phyloP scores from a whole-genome alignment of 2,888 invertebrate species.

The Stenoptilia bipunctidactyla region DNA sequence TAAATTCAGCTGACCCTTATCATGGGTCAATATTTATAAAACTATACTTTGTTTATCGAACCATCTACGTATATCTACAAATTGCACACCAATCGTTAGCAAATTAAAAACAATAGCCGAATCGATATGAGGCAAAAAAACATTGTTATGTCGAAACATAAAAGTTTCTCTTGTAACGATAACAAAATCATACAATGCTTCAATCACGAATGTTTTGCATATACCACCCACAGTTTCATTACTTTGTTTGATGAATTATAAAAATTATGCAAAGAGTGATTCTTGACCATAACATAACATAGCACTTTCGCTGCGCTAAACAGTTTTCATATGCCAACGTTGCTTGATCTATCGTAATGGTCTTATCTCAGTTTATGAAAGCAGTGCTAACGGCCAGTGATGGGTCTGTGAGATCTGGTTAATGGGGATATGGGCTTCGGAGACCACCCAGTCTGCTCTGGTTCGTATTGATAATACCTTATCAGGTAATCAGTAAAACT shows the following conservation, averaged over 20 bases:
- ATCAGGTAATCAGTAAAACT: no score
- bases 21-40: no score
- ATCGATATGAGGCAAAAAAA: background rate
- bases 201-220: constrained; percentile 4
- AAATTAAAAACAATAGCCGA: background rate
- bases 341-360: background rate
- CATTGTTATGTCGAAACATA: constrained; percentile 5
- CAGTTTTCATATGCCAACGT: background rate
- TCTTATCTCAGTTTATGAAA: background rate
- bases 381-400: background rate
- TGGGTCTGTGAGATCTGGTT: background rate
- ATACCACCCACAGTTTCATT: constrained; percentile 46
- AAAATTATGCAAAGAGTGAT: constrained; percentile 46
- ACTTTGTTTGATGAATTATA: constrained; percentile 44
- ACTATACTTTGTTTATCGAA: no score
- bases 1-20: no score
- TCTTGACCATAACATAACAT: no score
- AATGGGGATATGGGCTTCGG: background rate
- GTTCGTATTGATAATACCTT: background rate
- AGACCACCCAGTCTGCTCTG: background rate
- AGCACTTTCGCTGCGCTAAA: background rate
- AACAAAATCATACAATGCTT: constrained; percentile 25
- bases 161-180: constrained; percentile 25
- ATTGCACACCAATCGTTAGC: no score
- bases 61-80: no score